These are phyloP conservation scores for Lydus trimaculatus DNA, from an alignment of 2,888 invertebrate species.

Conservation along the genomic window DNA sequence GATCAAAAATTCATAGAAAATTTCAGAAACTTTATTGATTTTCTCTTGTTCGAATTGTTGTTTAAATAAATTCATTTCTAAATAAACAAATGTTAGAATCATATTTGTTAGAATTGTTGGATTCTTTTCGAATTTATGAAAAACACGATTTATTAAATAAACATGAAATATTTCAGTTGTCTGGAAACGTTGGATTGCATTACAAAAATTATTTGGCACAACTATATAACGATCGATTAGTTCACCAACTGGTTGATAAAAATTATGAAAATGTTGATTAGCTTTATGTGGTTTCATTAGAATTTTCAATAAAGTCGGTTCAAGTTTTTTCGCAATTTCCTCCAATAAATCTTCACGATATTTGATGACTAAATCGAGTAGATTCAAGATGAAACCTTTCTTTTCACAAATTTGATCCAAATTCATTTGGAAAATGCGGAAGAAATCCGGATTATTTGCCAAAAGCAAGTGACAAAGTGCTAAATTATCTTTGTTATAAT, in stretches of 20 bases:
- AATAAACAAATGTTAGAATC: constrained; percentile 65
- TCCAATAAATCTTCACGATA: constrained; percentile 62
- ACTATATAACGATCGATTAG: constrained; percentile 67
- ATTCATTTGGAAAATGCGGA: constrained; percentile 62
- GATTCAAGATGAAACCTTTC: constrained; percentile 70
- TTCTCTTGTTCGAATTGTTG: constrained; percentile 33
- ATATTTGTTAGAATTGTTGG: constrained; percentile 64
- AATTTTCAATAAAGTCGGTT: constrained; percentile 69
- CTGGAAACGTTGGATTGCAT: constrained; percentile 72
- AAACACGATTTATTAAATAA: constrained; percentile 65
- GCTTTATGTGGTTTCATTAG: constrained; percentile 76
- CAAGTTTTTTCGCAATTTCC: constrained; percentile 68
- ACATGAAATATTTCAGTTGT: constrained; percentile 67
- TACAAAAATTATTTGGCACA: constrained; percentile 66
- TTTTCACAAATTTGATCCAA: constrained; percentile 64
- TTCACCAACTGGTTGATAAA: constrained; percentile 66
- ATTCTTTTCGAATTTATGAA: constrained; percentile 60
- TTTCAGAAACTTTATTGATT: constrained; percentile 34
- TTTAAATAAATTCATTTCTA: constrained; percentile 63
- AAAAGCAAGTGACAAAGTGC: constrained; percentile 68
- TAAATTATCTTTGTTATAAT: constrained; percentile 66
- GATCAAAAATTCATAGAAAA: constrained; percentile 39
- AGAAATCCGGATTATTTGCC: constrained; percentile 62
- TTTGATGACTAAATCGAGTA: constrained; percentile 63
- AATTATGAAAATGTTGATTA: constrained; percentile 69